These are phyloP conservation scores for Linurgus olivaceus DNA, from an alignment of 2,797 vertebrate species.

Conservation along the genomic window DNA sequence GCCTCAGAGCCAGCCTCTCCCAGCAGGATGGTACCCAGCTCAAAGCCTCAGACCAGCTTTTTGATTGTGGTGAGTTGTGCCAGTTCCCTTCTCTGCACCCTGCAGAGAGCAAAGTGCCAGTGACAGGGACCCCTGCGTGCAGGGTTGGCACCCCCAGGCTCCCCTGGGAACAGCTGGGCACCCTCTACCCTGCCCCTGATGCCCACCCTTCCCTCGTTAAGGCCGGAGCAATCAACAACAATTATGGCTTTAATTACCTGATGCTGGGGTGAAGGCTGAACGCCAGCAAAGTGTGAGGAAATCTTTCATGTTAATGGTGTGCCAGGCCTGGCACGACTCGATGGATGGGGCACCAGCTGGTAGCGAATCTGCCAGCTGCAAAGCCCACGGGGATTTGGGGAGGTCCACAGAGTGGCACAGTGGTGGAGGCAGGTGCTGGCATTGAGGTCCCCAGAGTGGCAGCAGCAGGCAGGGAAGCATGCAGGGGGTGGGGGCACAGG, in stretches of 20 bases:
- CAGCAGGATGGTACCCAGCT: not conserved
- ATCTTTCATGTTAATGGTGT: slow-evolving; percentile 77
- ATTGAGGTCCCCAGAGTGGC: not conserved
- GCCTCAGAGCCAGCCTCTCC: not conserved
- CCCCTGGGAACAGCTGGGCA: not conserved
- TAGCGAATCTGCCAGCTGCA: slow-evolving; percentile 28
- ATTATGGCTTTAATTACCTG: slow-evolving; percentile 82
- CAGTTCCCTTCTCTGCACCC: not conserved
- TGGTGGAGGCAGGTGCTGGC: not conserved
- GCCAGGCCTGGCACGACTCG: slow-evolving; percentile 63
- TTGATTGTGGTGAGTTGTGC: not conserved
- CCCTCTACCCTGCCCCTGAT: not conserved
- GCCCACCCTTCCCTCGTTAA: slow-evolving; percentile 59
- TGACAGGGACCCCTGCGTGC: accelerated
- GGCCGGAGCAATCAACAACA: slow-evolving; percentile 74
- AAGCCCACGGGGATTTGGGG: not conserved
- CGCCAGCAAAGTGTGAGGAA: slow-evolving; percentile 71
- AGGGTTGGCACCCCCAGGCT: not conserved
- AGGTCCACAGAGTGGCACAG: not conserved
- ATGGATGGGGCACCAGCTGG: slow-evolving; percentile 76
- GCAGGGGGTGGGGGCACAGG: not conserved
- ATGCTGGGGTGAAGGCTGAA: slow-evolving; percentile 68
- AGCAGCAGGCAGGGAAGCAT: not conserved
- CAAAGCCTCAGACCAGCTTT: slow-evolving; percentile 17
- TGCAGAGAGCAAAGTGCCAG: not conserved